These are phyloP conservation scores for Falco concolor DNA, from an alignment of 2,797 vertebrate species.

Conservation along the genomic window DNA sequence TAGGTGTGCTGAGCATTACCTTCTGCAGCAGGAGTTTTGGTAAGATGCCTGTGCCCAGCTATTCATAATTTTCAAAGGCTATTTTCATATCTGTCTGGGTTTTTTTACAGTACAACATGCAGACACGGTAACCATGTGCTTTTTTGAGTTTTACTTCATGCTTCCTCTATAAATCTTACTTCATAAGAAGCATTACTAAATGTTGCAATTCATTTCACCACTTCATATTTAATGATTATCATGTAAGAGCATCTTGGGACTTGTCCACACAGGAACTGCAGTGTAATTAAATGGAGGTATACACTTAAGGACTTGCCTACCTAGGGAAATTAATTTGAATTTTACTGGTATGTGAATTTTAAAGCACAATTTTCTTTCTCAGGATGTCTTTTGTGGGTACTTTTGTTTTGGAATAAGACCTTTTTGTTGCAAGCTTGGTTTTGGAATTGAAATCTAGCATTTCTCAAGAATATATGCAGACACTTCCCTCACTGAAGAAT, in stretches of 20 bases:
- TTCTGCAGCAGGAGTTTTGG: background rate
- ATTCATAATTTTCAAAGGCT: background rate
- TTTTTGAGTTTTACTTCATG: background rate
- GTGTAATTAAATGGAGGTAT: background rate
- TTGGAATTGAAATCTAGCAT: background rate
- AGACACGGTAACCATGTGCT: background rate
- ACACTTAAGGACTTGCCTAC: background rate
- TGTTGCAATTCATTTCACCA: constrained; percentile 24
- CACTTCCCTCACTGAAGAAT: background rate
- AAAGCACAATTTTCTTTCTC: background rate
- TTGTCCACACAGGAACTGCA: background rate
- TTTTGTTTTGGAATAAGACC: background rate
- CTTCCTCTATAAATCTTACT: constrained; percentile 13
- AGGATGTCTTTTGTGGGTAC: background rate
- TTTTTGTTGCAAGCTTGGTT: background rate
- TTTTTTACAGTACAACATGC: background rate
- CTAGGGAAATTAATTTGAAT: background rate
- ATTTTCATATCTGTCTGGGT: background rate
- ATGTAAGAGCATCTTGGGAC: constrained; percentile 7
- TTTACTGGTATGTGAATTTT: background rate
- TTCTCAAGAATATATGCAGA: background rate
- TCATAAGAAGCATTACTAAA: background rate
- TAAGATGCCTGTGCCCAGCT: background rate
- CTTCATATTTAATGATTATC: constrained; percentile 16
- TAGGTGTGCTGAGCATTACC: background rate